phyloP scores from a whole-genome alignment of 2,888 invertebrate genomes.

The Ommatoiulus sabulosus region DNA sequence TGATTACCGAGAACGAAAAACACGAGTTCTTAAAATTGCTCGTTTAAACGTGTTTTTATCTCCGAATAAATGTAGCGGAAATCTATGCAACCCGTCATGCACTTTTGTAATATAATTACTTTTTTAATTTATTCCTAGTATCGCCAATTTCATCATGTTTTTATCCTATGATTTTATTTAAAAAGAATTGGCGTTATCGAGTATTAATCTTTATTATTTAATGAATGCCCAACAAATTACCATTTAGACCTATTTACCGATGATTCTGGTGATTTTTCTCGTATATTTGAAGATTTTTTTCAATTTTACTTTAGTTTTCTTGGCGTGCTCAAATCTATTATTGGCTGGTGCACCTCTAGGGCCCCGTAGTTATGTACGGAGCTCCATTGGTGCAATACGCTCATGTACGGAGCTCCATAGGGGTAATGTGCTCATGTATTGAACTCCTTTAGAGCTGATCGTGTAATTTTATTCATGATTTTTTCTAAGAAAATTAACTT shows the following conservation, averaged over 20 bases:
- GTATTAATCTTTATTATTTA: not conserved
- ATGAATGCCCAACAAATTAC: not conserved
- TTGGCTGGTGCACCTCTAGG: not conserved
- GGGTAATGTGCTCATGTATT: too few species aligned
- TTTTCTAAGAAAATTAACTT: not conserved
- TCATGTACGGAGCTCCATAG: not conserved
- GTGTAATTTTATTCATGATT: not conserved
- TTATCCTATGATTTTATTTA: not conserved
- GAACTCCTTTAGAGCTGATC: not conserved
- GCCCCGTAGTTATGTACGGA: too few species aligned
- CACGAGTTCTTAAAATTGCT: not conserved
- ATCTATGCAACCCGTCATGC: not conserved
- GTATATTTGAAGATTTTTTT: not conserved
- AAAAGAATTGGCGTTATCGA: not conserved
- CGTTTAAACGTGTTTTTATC: not conserved
- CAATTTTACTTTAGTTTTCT: not conserved
- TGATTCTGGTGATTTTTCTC: not conserved
- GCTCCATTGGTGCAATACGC: not conserved
- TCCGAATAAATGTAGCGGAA: not conserved
- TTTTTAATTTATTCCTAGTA: not conserved
- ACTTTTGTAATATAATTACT: not conserved
- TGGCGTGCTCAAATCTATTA: conserved; percentile 20
- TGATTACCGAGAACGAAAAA: too few species aligned
- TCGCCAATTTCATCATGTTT: not conserved
- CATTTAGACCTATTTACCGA: not conserved